phyloP scores from a whole-genome alignment of 2,888 invertebrate genomes.

The Himalopsyche japonica region DNA sequence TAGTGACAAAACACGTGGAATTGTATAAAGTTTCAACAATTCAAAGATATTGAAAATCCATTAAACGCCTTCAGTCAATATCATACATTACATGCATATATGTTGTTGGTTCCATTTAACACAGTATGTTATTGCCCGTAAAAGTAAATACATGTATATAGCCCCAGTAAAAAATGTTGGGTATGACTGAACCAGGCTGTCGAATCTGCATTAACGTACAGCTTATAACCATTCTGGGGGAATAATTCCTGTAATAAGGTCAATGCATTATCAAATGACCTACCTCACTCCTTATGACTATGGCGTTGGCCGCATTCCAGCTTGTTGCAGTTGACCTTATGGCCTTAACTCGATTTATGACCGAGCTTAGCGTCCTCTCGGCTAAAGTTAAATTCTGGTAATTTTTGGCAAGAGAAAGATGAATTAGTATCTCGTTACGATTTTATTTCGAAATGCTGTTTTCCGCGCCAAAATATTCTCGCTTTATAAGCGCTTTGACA shows the following conservation, averaged over 20 bases:
- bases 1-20: too few relatives aligned
- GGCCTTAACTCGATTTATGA: background rate
- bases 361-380: background rate
- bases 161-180: too few relatives aligned
- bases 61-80: too few relatives aligned
- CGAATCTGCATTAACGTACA: background rate
- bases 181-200: too few relatives aligned
- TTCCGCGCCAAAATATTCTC: background rate
- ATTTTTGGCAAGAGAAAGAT: background rate
- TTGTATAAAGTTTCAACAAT: too few relatives aligned
- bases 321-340: background rate
- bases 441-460: background rate
- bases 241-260: background rate
- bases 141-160: too few relatives aligned
- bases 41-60: too few relatives aligned
- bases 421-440: background rate
- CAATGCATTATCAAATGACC: background rate
- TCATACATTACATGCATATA: too few relatives aligned
- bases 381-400: background rate
- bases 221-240: background rate
- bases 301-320: background rate
- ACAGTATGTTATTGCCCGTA: too few relatives aligned
- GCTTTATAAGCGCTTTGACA: background rate
- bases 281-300: background rate
- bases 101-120: too few relatives aligned